Evolutionary conservation across 2,888 invertebrate genomes (phyloP), one percentile per base, ranked within the genome.

Genomic region (Agonopterix subpropinquella): DNA sequence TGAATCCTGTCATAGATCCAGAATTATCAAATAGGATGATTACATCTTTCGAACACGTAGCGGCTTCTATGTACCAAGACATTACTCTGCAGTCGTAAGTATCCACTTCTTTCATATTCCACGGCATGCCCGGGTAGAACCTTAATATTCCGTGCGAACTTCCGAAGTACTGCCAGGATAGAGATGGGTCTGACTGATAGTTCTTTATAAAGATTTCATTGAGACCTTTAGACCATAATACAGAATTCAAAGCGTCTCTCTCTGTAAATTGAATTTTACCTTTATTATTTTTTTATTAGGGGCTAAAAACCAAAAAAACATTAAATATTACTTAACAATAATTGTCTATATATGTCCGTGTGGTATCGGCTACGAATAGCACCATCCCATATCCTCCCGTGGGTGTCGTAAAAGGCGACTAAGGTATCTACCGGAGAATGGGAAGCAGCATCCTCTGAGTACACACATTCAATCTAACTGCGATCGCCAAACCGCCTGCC

Each of bases 141-240:
- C 99, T 89, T 64, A 99, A 90, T 65, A 99, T 94, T 10, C 99
- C 99, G 3, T 95, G 93, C 36, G 96, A 92, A 60, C 97, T 97
- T 35, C 99, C 98, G 77, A 99, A 99, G 80, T 98, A 98, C 82
- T 99, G 99, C 97, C 98, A 99, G 0, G 94, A 94, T 37, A 98
- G 80, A 0, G 96, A 95, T 1, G 97, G 97, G 87, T 98, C 97
- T 0, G 93, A 92, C 56, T 93, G 90, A 70, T 95, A 96, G 79
- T 99, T 99, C 67, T 93, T 92, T 48, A 86, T 89, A 77, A 98
- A 99, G 7, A 94, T 92, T 36, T 93, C 90, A 66, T 98, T 96
- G 47, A 99, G 89, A 11, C 89, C 90, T 73, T 95, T 93, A 0
- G 98, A 97, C 98, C 98, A 99, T 70, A 92, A 90, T 51, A 99